phyloP scores from a whole-genome alignment of 2,797 vertebrate genomes.

The Manis crassicaudata region DNA sequence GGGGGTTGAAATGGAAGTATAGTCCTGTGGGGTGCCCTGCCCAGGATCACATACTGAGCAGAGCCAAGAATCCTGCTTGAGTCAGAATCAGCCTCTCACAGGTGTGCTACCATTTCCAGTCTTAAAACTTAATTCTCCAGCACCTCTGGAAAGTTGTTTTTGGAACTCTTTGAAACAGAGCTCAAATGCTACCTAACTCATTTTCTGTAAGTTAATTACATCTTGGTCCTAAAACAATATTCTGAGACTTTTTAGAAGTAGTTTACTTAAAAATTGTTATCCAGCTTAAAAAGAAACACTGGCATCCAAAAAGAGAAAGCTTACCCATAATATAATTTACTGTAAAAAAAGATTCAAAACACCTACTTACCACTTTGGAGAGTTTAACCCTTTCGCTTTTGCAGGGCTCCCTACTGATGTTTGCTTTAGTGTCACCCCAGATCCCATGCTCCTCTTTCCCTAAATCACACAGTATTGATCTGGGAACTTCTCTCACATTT shows the following conservation, averaged over 20 bases:
- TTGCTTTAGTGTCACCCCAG: not conserved
- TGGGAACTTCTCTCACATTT: not conserved
- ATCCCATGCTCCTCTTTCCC: not conserved
- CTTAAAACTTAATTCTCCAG: not conserved
- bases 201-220: conserved; percentile 70
- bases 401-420: not conserved
- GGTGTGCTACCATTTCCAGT: not conserved
- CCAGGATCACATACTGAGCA: not conserved
- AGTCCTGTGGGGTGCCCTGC: not conserved
- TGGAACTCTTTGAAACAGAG: conserved; percentile 5
- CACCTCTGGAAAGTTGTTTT: not conserved
- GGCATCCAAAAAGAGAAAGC: conserved; percentile 13
- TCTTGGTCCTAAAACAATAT: conserved; percentile 55
- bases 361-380: not conserved
- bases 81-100: not conserved
- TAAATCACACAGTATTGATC: not conserved
- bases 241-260: conserved; percentile 39
- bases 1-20: not conserved
- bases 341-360: conserved; percentile 34
- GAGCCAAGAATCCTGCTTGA: not conserved
- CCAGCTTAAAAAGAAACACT: conserved; percentile 35
- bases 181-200: conserved; percentile 49
- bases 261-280: conserved; percentile 58
- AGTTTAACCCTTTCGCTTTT: not conserved
- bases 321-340: not conserved